A percentile compares a stretch with the other conserved stretches of the same genome.
Evolutionary conservation across 1,140 invertebrate species (phyloP).

Genomic region (Propsilocerus akamusi): DNA sequence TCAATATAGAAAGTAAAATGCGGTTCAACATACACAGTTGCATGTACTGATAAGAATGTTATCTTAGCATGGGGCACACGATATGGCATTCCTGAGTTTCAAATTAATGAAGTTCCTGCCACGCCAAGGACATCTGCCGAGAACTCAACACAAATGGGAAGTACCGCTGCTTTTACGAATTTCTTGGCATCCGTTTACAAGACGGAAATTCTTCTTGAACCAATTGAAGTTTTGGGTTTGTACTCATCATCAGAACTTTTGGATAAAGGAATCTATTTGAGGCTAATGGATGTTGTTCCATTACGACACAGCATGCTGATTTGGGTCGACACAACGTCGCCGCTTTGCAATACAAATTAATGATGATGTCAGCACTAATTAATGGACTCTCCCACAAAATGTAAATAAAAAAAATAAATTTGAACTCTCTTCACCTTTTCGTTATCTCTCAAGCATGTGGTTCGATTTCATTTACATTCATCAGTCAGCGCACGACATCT

Average conservation of each 20-base stretch:
- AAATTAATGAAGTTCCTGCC: constrained; percentile 8
- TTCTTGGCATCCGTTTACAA: constrained; percentile 24
- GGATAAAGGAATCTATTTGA: constrained; percentile 32
- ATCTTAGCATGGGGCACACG: constrained; percentile 50
- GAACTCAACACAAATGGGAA: constrained; percentile 9
- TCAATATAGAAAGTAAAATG: constrained; percentile 34
- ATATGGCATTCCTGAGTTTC: constrained; percentile 21
- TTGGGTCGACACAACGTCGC: constrained; percentile 41
- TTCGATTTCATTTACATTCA: too few species aligned
- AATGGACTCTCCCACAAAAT: too few species aligned
- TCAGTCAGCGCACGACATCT: too few species aligned
- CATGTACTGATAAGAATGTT: constrained; percentile 42
- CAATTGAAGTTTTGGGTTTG: constrained; percentile 31
- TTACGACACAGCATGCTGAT: constrained; percentile 37
- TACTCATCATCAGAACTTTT: constrained; percentile 36
- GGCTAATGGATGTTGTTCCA: constrained; percentile 32
- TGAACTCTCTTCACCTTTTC: too few species aligned
- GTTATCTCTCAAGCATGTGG: too few species aligned
- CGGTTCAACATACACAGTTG: constrained; percentile 43
- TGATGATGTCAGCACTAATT: too few species aligned
- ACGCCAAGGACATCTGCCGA: constrained; percentile 7
- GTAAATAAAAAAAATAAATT: too few species aligned
- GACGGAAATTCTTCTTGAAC: constrained; percentile 27
- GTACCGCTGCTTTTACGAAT: constrained; percentile 22
- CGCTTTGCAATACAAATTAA: constrained; percentile 20